Evolutionary conservation across 2,113 vertebrate species (phyloP).

Genomic region (Psophia crepitans): DNA sequence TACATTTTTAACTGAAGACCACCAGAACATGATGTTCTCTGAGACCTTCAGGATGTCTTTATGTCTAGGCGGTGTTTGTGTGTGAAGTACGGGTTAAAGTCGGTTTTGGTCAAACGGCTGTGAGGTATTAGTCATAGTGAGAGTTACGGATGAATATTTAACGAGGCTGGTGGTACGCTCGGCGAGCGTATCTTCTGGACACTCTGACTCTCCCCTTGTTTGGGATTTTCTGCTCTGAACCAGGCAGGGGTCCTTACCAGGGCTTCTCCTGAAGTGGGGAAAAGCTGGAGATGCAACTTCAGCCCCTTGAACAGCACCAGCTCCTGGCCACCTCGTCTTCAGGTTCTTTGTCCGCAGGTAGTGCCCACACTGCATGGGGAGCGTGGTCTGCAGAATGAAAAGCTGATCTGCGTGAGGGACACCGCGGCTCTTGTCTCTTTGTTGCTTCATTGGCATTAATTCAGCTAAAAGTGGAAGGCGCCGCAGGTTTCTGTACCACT

Average conservation of each 20-base stretch:
- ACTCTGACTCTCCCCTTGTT: accelerated
- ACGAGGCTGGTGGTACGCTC: accelerated
- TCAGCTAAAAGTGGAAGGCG: no score
- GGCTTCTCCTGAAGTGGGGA: background rate
- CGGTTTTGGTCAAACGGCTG: background rate
- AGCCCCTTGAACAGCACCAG: background rate
- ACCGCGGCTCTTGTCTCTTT: background rate
- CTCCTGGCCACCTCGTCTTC: background rate
- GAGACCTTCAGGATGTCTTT: background rate
- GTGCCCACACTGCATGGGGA: background rate
- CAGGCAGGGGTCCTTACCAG: background rate
- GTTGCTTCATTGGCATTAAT: background rate
- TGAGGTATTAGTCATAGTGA: background rate
- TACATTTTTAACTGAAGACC: no score
- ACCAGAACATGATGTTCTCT: background rate
- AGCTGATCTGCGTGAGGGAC: no score
- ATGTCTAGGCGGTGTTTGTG: no score
- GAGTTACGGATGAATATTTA: background rate
- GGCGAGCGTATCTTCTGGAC: background rate
- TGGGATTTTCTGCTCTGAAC: background rate
- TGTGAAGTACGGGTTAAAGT: background rate
- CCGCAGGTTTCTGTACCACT: background rate
- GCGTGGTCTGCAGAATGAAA: background rate
- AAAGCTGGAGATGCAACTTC: background rate
- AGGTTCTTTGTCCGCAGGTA: background rate